phyloP scores from a whole-genome alignment of 92 coral and sea anemone genomes.

The Desmophyllum pertusum region DNA sequence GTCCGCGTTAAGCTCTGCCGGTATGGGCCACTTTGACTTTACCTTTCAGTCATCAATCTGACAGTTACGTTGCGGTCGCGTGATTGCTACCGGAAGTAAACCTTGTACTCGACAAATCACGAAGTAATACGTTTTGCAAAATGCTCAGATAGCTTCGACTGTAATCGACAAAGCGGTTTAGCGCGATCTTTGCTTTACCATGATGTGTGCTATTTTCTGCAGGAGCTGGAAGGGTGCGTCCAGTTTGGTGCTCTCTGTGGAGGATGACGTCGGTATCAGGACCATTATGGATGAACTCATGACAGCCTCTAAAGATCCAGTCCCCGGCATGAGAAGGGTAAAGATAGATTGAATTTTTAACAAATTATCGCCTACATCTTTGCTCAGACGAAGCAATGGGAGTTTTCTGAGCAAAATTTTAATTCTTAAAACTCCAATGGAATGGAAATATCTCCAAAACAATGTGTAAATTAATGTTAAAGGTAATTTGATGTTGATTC shows the following conservation, averaged over 20 bases:
- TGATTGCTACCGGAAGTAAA: neutral
- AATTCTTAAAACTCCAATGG: too few species aligned
- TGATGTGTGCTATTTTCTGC: neutral
- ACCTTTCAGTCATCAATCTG: neutral
- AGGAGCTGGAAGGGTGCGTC: slow-evolving; percentile 95
- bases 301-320: slow-evolving; percentile 72
- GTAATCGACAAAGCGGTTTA: neutral
- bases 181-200: neutral
- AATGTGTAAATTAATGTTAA: neutral
- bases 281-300: slow-evolving; percentile 88
- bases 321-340: slow-evolving; percentile 88
- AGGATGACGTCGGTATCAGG: slow-evolving; percentile 82
- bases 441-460: neutral
- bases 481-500: neutral
- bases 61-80: neutral
- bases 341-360: neutral
- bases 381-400: neutral
- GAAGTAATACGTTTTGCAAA: too few species aligned
- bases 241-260: slow-evolving; percentile 83
- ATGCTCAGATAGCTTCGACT: neutral
- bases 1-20: too few species aligned
- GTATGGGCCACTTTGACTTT: too few species aligned
- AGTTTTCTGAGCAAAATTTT: neutral
- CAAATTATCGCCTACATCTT: neutral
- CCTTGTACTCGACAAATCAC: too few species aligned